Conservation (phyloP, 1,140 invertebrate genomes). For the Pogonomyrmex californicus region DNA sequence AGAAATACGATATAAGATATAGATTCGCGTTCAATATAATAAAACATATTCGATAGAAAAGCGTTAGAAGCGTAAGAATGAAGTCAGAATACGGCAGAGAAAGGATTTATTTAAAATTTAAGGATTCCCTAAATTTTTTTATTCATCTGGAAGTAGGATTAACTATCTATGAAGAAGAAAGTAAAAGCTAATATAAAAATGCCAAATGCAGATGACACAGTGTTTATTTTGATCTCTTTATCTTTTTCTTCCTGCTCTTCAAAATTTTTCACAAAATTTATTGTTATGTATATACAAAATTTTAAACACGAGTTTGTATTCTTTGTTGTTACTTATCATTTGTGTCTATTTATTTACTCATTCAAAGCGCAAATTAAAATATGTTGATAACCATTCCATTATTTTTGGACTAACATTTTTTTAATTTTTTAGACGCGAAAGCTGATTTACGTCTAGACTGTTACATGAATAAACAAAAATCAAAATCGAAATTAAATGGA, state of each 20-base stretch:
- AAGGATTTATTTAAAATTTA: neutral
- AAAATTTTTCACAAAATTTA: neutral
- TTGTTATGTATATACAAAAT: neutral
- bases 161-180: neutral
- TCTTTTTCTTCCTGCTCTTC: neutral
- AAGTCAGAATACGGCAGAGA: neutral
- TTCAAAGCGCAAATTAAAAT: too few species aligned
- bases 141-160: neutral
- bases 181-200: neutral
- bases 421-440: neutral
- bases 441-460: too few species aligned
- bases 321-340: too few species aligned
- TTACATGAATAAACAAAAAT: neutral
- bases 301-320: too few species aligned
- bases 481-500: neutral
- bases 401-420: neutral
- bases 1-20: neutral
- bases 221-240: neutral
- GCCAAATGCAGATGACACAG: neutral
- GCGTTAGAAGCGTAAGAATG: neutral
- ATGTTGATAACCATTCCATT: neutral
- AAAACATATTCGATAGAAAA: neutral
- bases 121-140: neutral
- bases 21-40: neutral
- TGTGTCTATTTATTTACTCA: too few species aligned